Evolutionary conservation across 2,888 invertebrate species (phyloP), one percentile per base, ranked within the genome.

Genomic region (Melipona bicolor): DNA sequence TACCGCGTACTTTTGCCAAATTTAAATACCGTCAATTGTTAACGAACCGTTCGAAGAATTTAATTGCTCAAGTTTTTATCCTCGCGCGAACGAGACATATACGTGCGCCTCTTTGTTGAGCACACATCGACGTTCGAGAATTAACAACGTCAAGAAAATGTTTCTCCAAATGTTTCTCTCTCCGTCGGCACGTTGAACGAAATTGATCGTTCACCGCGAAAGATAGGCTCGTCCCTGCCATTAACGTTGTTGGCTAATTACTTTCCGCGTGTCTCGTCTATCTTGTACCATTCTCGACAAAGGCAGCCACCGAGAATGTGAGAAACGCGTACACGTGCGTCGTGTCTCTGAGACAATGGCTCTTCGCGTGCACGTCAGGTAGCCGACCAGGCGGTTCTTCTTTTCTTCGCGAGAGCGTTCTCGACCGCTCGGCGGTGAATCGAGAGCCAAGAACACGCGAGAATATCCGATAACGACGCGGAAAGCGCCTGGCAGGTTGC

Each of bases 401-500:
- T 68, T 24, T 69, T 36, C 32, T 6, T 15, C 32, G 15, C 2
- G n/a, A 56, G 70, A 19, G 43, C 15, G 32, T 19, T 43, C 27
- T 27, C 27, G 27, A 24, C 19, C 6, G 56, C 21, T 15, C 32
- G 15, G 49, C 27, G 61, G 56, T 32, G 65, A 69, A 75, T 50
- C 71, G 62, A 43, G 43, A 43, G 17, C 54, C 24, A 32, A 24
- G 21, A 69, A 61, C 59, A 43, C 32, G 50, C 76, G 62, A 65
- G 65, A 74, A 50, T 79, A 83, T 83, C 76, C 50, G 77, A 84
- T 74, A 71, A 65, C 73, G 21, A 80, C 36, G 56, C 61, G 61
- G 61, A 76, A 73, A 80, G 49, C 61, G 49, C 61, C 43, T 50
- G 43, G 24, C 27, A 17, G 19, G 67, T 54, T 62, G 80, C 67